These are phyloP conservation scores for Knipowitschia caucasica DNA, from an alignment of 2,797 vertebrate species.

Conservation along the genomic window DNA sequence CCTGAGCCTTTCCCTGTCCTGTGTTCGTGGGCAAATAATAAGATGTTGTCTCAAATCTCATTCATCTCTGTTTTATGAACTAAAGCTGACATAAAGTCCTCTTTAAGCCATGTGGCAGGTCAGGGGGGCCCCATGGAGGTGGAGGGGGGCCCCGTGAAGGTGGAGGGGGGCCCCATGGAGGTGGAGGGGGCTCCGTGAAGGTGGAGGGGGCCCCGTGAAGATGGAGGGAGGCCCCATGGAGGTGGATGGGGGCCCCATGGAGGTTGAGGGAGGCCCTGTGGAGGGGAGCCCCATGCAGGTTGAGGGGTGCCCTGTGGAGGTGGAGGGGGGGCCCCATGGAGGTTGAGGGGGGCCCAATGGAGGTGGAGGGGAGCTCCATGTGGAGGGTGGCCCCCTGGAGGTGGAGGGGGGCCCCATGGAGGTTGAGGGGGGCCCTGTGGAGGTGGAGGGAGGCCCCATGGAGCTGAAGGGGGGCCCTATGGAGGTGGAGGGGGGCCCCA, in stretches of 20 bases:
- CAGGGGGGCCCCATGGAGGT: constrained; percentile 21
- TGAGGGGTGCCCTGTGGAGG: no score
- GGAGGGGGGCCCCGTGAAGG: no score
- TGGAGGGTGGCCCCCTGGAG: no score
- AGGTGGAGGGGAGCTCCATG: no score
- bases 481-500: constrained; percentile 26
- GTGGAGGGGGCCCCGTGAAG: constrained; percentile 21
- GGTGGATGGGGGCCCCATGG: constrained; percentile 21
- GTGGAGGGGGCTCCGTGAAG: no score
- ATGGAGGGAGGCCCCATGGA: constrained; percentile 13
- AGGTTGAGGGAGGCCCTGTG: constrained; percentile 20
- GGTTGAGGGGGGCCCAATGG: constrained; percentile 21
- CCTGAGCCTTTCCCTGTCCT: background rate
- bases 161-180: constrained; percentile 8
- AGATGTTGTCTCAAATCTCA: constrained; percentile 21
- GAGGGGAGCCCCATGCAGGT: constrained; percentile 59
- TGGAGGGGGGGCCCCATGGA: constrained; percentile 5
- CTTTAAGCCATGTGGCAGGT: constrained; percentile 17
- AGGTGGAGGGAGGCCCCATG: constrained; percentile 22
- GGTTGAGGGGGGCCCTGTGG: constrained; percentile 23
- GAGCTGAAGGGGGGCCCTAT: constrained; percentile 14
- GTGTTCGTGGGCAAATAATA: constrained; percentile 7
- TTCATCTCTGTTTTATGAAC: constrained; percentile 29
- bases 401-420: constrained; percentile 12
- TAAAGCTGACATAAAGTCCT: constrained; percentile 6